Evolutionary conservation across 2,888 invertebrate species (phyloP).

Genomic region (Cecidostiba fungosa): DNA sequence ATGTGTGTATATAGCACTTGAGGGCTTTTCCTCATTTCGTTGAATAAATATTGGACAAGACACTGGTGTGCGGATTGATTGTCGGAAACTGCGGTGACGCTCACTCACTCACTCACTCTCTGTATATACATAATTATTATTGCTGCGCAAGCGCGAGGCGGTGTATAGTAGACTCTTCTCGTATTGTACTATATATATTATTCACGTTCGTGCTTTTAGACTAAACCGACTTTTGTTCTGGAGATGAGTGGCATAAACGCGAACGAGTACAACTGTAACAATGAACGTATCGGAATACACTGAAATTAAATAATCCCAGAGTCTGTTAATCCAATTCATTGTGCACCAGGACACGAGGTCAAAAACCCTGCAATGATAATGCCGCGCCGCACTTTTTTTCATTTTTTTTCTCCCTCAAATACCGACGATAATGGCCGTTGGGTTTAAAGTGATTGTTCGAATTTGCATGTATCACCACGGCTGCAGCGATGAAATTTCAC

Average conservation of each 20-base stretch:
- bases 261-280: background rate
- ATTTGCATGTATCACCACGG: too few species aligned
- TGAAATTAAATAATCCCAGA: background rate
- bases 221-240: too few species aligned
- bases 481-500: too few species aligned
- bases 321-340: background rate
- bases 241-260: too few species aligned
- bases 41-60: slow-evolving; percentile 43
- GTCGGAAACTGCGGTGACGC: slow-evolving; percentile 5
- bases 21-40: slow-evolving; percentile 48
- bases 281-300: background rate
- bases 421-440: too few species aligned
- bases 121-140: slow-evolving; percentile 23
- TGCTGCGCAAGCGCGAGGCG: background rate
- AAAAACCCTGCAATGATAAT: background rate
- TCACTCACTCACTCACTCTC: background rate
- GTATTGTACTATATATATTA: too few species aligned
- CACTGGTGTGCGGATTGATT: slow-evolving; percentile 20
- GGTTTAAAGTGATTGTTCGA: too few species aligned
- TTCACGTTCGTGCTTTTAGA: too few species aligned
- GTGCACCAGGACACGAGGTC: background rate
- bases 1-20: background rate
- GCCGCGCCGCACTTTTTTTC: too few species aligned
- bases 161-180: background rate
- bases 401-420: too few species aligned